Percentiles rank a stretch among this genome's conserved stretches.
Evolutionary conservation across 2,888 invertebrate genomes (phyloP).

Genomic region (Lithosia quadra): DNA sequence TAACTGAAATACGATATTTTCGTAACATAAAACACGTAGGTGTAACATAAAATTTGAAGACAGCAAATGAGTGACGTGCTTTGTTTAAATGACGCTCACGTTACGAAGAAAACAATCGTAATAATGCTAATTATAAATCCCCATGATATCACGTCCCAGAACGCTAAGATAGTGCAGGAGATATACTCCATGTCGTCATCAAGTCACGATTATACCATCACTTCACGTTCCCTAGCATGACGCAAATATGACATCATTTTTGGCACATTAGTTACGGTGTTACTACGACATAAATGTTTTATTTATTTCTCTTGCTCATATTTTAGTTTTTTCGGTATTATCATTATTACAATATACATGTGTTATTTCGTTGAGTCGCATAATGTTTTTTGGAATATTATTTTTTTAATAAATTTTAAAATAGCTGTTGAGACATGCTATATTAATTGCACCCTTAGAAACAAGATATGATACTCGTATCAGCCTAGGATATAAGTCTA

Average conservation of each 20-base stretch:
- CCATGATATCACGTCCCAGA: slow-evolving; percentile 17
- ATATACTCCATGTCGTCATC: slow-evolving; percentile 32
- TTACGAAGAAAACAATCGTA: slow-evolving; percentile 21
- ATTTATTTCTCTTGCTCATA: slow-evolving; percentile 36
- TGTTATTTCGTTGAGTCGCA: neutral
- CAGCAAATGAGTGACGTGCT: slow-evolving; percentile 10
- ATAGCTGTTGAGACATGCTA: too few species aligned
- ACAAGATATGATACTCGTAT: too few species aligned
- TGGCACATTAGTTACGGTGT: slow-evolving; percentile 36
- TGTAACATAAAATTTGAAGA: slow-evolving; percentile 15
- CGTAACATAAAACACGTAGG: slow-evolving; percentile 7
- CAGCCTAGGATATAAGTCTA: too few species aligned
- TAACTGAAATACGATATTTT: slow-evolving; percentile 1
- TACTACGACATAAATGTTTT: slow-evolving; percentile 31
- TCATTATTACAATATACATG: neutral
- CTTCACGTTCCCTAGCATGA: slow-evolving; percentile 27
- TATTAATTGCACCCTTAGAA: too few species aligned
- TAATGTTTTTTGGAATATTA: neutral
- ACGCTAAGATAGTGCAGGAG: slow-evolving; percentile 13
- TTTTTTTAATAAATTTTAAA: neutral
- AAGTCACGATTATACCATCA: slow-evolving; percentile 11
- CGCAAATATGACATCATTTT: slow-evolving; percentile 47
- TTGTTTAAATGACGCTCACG: slow-evolving; percentile 8
- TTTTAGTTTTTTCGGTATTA: slow-evolving; percentile 10
- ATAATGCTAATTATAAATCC: slow-evolving; percentile 18